Base-by-base conservation (phyloP, 2,113 vertebrate species). In the Castor canadensis region DNA sequence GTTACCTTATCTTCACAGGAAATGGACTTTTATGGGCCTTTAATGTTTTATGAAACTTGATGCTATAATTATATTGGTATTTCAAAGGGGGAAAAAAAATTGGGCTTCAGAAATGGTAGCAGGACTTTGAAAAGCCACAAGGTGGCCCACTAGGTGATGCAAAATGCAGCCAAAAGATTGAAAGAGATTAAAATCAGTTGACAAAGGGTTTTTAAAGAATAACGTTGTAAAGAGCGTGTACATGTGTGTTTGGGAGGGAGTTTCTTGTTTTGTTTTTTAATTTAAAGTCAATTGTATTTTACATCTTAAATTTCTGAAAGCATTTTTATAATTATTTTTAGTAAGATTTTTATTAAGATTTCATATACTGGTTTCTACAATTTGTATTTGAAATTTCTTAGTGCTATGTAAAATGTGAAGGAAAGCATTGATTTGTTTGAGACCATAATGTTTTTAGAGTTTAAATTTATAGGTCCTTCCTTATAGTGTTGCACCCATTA, bases 261-360 rank as follows among this genome's bases (percentile, higher is more conserved):
- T 28, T 60, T 75, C 43, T 82, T 66, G 38, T 91, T 85, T 62
- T 77, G 19, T 84, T 79, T 92, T 92, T 92, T 95, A 89, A 93
- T 96, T 97, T 96, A 83, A 97, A 96, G 71, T 95, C 85, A 93
- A 60, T 75, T 97, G 75, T 96, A 87, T 97, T 97, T 96, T 97
- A 96, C 95, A 92, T 95, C 81, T 96, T 97, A 87, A 93, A 97
- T 97, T 97, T 97, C 76, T 94, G 95, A 84, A 93, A 93, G 49
- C 87, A 93, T 96, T 98, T 98, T 97, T 96, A 92, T 97, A 97
- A 97, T 97, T 97, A 97, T 93, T 97, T 97, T 97, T 97, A 95
- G 89, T 86, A 97, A 92, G 66, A 90, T 87, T 97, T 95, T 96
- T 96, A 95, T 89, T 96, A 96, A 97, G 43, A 94, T 98, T 98